Conservation (phyloP, 1,140 invertebrate species). For the Anagrus nilaparvatae region DNA sequence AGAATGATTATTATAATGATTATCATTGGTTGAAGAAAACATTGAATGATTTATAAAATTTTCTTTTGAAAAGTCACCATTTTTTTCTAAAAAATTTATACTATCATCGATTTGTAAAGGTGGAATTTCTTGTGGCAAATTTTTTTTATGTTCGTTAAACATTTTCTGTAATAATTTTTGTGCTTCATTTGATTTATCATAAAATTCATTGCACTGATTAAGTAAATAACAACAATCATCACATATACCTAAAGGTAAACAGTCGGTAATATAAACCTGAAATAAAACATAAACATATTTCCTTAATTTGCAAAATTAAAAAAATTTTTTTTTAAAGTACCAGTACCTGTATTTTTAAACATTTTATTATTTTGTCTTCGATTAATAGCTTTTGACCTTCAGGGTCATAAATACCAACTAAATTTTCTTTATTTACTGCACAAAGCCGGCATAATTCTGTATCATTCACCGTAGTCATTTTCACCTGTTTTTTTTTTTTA, state of each 20-base stretch:
- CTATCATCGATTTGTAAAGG: too few species aligned
- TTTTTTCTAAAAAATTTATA: too few species aligned
- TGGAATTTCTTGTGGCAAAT: slow-evolving; percentile 13
- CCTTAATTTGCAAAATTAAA: background rate
- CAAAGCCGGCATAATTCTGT: slow-evolving; percentile 46
- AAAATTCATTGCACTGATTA: slow-evolving; percentile 38
- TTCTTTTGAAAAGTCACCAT: too few species aligned
- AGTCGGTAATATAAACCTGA: slow-evolving; percentile 33
- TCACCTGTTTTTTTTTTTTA: too few species aligned
- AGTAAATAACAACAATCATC: slow-evolving; percentile 36
- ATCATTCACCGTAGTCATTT: too few species aligned
- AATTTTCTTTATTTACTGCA: slow-evolving; percentile 37
- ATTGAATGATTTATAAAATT: too few species aligned
- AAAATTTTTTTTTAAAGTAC: background rate
- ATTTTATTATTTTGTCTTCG: slow-evolving; percentile 40
- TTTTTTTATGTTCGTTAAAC: slow-evolving; percentile 25
- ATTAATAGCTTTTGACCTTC: slow-evolving; percentile 39
- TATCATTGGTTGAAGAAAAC: background rate
- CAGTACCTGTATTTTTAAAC: slow-evolving; percentile 40
- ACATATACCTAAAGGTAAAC: slow-evolving; percentile 34
- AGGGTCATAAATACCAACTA: slow-evolving; percentile 39
- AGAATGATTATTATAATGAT: background rate
- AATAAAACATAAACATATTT: slow-evolving; percentile 10
- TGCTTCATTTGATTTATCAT: slow-evolving; percentile 38
- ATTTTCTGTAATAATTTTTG: slow-evolving; percentile 32